phyloP scores from a whole-genome alignment of 2,888 invertebrate genomes.

The Ommatoiulus sabulosus region DNA sequence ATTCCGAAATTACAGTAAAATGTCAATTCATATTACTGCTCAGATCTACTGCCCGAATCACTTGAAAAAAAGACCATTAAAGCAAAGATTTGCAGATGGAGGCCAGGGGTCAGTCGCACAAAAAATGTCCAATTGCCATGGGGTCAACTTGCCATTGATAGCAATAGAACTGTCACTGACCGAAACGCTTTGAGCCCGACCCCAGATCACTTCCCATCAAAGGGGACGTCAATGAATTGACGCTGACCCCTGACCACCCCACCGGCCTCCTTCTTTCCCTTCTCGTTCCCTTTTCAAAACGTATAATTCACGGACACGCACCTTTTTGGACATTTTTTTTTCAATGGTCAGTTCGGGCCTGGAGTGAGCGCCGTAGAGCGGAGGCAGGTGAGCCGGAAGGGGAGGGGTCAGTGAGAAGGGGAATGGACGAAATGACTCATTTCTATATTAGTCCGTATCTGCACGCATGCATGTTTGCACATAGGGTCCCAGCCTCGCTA shows the following conservation, averaged over 20 bases:
- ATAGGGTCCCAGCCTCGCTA: not conserved
- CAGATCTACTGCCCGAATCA: not conserved
- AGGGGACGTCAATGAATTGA: constrained; percentile 47
- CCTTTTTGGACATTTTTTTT: constrained; percentile 45
- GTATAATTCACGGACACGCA: constrained; percentile 46
- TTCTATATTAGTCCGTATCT: constrained; percentile 22
- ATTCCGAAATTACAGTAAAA: not conserved
- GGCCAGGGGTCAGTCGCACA: constrained; percentile 55
- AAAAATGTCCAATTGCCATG: constrained; percentile 46
- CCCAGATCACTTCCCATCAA: constrained; percentile 56
- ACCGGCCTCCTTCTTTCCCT: constrained; percentile 32
- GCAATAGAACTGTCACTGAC: constrained; percentile 55
- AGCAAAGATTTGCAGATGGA: constrained; percentile 44
- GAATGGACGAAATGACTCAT: constrained; percentile 27
- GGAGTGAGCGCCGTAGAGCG: not conserved
- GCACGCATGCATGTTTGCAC: constrained; percentile 20
- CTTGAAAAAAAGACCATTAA: not conserved
- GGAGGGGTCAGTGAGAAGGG: constrained; percentile 25
- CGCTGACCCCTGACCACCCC: constrained; percentile 44
- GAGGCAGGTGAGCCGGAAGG: constrained; percentile 44
- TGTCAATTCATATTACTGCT: not conserved
- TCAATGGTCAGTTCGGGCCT: constrained; percentile 17
- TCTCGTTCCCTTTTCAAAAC: constrained; percentile 51
- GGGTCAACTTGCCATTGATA: constrained; percentile 53
- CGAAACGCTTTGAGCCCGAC: constrained; percentile 49